These are phyloP conservation scores for Coranthus polyacanthus DNA, from an alignment of 2,797 vertebrate genomes.

Conservation along the genomic window DNA sequence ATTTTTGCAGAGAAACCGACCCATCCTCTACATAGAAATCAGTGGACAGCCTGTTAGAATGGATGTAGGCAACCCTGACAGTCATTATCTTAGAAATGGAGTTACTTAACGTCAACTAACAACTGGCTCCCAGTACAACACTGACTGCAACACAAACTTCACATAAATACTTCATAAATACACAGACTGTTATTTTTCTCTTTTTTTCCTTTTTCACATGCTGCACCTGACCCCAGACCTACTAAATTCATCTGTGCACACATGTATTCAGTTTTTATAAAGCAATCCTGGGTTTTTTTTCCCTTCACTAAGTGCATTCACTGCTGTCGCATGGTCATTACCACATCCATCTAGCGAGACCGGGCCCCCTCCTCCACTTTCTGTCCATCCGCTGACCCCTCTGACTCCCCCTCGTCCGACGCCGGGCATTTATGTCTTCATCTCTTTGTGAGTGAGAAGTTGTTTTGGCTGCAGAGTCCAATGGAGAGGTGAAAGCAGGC, in stretches of 20 bases:
- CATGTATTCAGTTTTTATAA: slow-evolving; percentile 1
- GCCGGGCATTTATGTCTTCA: slow-evolving; percentile 62
- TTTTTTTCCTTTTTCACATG: slow-evolving; percentile 9
- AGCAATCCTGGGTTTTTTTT: background rate
- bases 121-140: too few relatives aligned
- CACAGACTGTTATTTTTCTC: background rate
- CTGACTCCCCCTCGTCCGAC: slow-evolving; percentile 37
- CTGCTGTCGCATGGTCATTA: slow-evolving; percentile 60
- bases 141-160: too few relatives aligned
- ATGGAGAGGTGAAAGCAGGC: slow-evolving; percentile 57
- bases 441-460: slow-evolving; percentile 64
- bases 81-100: too few relatives aligned
- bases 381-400: slow-evolving; percentile 66
- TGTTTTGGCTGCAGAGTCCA: slow-evolving; percentile 51
- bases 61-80: too few relatives aligned
- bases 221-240: background rate
- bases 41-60: too few relatives aligned
- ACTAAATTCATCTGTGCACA: slow-evolving; percentile 20
- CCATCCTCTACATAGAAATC: too few relatives aligned
- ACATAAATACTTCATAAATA: background rate
- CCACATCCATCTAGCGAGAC: slow-evolving; percentile 43
- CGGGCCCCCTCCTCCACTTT: slow-evolving; percentile 35
- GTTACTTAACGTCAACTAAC: too few relatives aligned
- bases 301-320: slow-evolving; percentile 25
- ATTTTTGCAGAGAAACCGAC: too few relatives aligned